These are phyloP conservation scores for Anthonomus grandis DNA, from an alignment of 1,140 invertebrate genomes.

Conservation along the genomic window DNA sequence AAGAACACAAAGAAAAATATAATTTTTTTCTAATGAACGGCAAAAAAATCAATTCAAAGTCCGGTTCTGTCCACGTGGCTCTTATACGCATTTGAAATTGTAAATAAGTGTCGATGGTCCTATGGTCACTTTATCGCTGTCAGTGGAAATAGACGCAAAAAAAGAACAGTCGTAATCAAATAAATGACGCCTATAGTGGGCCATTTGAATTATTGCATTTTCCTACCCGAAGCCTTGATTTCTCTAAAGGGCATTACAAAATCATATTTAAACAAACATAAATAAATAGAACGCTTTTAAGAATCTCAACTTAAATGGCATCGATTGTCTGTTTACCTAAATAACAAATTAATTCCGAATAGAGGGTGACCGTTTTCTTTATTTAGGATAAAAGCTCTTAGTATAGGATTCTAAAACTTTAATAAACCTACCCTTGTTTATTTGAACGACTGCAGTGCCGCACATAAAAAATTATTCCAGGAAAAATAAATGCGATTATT, in stretches of 20 bases:
- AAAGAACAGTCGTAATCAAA: conserved; percentile 32
- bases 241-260: too few relatives aligned
- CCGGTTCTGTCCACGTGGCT: conserved; percentile 4
- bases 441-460: too few relatives aligned
- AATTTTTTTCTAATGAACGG: too few relatives aligned
- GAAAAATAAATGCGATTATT: conserved; percentile 17
- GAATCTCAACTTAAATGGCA: too few relatives aligned
- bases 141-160: conserved; percentile 26
- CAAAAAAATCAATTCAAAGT: too few relatives aligned
- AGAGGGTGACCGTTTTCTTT: conserved; percentile 21
- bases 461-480: conserved; percentile 5
- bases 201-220: conserved; percentile 32
- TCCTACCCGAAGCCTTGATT: too few relatives aligned
- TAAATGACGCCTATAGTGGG: conserved; percentile 31
- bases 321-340: background rate
- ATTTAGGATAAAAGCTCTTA: conserved; percentile 21
- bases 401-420: conserved; percentile 17
- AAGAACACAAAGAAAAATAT: too few relatives aligned
- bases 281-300: too few relatives aligned
- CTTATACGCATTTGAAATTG: conserved; percentile 37
- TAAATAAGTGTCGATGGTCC: conserved; percentile 35
- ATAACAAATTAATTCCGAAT: conserved; percentile 17
- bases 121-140: conserved; percentile 31
- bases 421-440: too few relatives aligned
- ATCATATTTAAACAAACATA: too few relatives aligned